Percentiles rank a stretch among this genome's conserved stretches.
These are phyloP conservation scores for Rhimphoctona megacephalus DNA, from an alignment of 2,888 invertebrate genomes.

Conservation along the genomic window DNA sequence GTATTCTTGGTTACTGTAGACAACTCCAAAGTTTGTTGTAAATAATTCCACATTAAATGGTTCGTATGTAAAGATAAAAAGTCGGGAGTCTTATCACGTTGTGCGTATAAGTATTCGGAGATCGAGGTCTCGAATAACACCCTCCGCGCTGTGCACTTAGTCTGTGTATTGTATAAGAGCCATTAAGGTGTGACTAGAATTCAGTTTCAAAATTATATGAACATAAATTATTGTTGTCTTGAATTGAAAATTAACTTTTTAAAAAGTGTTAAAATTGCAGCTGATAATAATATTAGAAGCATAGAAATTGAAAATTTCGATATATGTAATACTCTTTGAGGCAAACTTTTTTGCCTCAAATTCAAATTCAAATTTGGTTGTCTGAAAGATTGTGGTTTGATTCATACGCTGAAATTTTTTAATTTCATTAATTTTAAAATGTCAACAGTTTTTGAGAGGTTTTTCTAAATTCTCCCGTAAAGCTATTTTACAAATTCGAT, in stretches of 20 bases:
- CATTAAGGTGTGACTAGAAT: conserved; percentile 1
- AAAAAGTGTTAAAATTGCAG: not conserved
- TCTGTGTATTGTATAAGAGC: not conserved
- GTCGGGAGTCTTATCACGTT: conserved; percentile 45
- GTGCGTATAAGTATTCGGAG: conserved; percentile 29
- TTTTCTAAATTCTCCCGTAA: too few relatives aligned
- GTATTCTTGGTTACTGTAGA: not conserved
- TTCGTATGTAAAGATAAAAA: conserved; percentile 42
- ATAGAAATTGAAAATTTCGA: not conserved
- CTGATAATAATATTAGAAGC: not conserved
- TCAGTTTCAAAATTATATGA: not conserved
- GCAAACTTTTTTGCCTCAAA: not conserved
- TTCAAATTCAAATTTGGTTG: not conserved
- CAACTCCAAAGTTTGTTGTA: conserved; percentile 18
- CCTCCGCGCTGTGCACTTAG: conserved; percentile 6
- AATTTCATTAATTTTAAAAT: too few relatives aligned
- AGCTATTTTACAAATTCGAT: not conserved
- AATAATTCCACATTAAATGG: conserved; percentile 2
- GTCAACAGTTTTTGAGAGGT: too few relatives aligned
- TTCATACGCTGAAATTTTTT: not conserved
- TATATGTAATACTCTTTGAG: not conserved
- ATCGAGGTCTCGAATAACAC: conserved; percentile 32
- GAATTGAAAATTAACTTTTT: not conserved
- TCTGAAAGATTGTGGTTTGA: not conserved
- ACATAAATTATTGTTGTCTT: not conserved